Evolutionary conservation across 2,888 invertebrate genomes (phyloP), one percentile per base, ranked within the genome.

Genomic region (Amphipoea oculea): DNA sequence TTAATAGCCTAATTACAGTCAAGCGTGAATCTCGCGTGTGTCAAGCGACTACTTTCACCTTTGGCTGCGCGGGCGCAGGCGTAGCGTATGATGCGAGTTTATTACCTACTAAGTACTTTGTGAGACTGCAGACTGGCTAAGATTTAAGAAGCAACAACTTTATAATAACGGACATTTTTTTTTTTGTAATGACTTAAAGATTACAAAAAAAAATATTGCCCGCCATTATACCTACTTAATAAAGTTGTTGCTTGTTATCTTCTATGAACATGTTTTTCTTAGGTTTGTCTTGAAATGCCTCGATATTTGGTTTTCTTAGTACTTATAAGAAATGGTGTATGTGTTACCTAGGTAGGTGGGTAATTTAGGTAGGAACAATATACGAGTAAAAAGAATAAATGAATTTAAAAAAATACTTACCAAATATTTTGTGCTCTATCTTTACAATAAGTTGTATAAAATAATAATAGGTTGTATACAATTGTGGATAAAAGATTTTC

Each of bases 11-110:
- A 86, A 88, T 88, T 81, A 88, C 73, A 78, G 79, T 78, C 65
- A 78, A 73, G 76, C 83, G 82, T 86, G 85, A 83, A 79, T 88
- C 86, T 88, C 70, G 89, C 88, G 85, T 88, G 89, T 88, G 79
- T 81, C 85, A 83, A 88, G 66, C 70, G n/a, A 78, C 86, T 71
- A 84, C 89, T 89, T 89, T 89, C 89, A 81, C 89, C 79, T 66
- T 42, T 81, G 14, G 57, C 11, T 66, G 73, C 68, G 81, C 69
- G 2, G 54, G 76, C 76, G 81, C 69, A 1, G 54, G 76, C 76
- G 82, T 82, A 79, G n/a, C 68, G 20, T 76, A 36, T 75, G 79
- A 83, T 83, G 74, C 17, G 73, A 78, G 63, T 72, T 82, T 78
- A 68, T 73, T 68, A 48, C 48, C 11, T 11, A 57, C 36, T 76